These are phyloP conservation scores for Myoxocephalus aenaeus DNA, from an alignment of 2,797 vertebrate genomes.

Conservation along the genomic window DNA sequence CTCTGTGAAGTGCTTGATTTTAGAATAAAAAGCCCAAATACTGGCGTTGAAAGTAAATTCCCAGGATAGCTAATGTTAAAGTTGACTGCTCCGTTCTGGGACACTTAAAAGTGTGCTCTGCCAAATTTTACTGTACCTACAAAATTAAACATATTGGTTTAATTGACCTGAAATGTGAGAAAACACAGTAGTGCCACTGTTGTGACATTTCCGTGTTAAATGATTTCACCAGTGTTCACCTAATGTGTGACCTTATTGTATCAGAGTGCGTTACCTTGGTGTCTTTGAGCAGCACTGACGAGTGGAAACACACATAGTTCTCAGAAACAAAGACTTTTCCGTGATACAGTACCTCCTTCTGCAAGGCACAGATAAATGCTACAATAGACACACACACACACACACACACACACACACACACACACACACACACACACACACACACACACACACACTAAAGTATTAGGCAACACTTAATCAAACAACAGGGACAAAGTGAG, in stretches of 20 bases:
- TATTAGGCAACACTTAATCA: conserved; percentile 23
- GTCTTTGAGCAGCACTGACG: conserved; percentile 87
- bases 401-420: conserved; percentile 22
- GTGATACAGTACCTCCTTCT: conserved; percentile 87
- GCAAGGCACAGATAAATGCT: conserved; percentile 88
- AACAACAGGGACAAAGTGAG: conserved; percentile 17
- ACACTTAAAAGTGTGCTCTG: not conserved
- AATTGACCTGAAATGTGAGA: not conserved
- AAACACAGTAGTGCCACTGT: not conserved
- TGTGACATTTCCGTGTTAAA: not conserved
- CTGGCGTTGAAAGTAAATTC: conserved; percentile 12
- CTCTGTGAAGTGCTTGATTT: not conserved
- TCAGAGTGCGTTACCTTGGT: conserved; percentile 83
- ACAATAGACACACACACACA: conserved; percentile 13
- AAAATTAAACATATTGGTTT: not conserved
- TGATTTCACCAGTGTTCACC: not conserved
- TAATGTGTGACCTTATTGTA: no score
- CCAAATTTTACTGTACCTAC: not conserved
- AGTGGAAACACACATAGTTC: conserved; percentile 85
- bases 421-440: not conserved
- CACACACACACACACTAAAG: not conserved
- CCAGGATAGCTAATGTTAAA: not conserved
- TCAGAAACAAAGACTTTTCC: conserved; percentile 87
- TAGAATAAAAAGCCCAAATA: not conserved
- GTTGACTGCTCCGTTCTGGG: not conserved